Evolutionary conservation across 2,113 vertebrate species (phyloP).

Genomic region (Notiomystis cincta): DNA sequence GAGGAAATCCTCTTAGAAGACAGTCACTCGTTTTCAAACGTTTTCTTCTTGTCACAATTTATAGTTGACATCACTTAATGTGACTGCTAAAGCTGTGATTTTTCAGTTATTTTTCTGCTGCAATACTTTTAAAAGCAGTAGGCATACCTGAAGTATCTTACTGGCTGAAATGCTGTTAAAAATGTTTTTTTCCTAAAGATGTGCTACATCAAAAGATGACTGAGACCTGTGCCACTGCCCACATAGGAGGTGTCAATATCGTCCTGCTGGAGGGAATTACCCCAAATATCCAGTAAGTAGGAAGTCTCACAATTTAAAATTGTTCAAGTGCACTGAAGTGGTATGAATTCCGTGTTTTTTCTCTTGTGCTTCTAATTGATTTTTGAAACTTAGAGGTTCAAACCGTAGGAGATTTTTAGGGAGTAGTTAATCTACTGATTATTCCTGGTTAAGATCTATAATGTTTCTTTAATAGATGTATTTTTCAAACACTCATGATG

Average conservation of each 20-base stretch:
- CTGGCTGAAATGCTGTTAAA: not conserved
- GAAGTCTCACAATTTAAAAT: not conserved
- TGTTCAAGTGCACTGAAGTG: not conserved
- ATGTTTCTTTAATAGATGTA: not conserved
- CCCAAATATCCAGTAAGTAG: slow-evolving; percentile 95
- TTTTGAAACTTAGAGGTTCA: not conserved
- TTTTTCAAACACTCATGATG: not conserved
- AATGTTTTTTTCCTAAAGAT: slow-evolving; percentile 73
- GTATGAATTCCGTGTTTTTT: not conserved
- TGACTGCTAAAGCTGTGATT: not conserved
- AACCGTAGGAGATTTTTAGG: not conserved
- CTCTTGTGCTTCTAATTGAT: not conserved
- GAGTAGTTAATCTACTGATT: not conserved
- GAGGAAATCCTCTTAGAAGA: not conserved
- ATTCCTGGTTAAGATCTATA: not conserved
- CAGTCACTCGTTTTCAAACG: not conserved
- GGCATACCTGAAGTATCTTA: not conserved
- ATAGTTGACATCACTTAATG: not conserved
- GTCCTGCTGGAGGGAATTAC: slow-evolving; percentile 96
- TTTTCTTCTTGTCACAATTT: not conserved
- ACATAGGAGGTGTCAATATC: slow-evolving; percentile 96
- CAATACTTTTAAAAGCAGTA: not conserved
- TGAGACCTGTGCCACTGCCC: slow-evolving; percentile 94
- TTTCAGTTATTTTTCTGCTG: not conserved
- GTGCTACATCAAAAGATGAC: slow-evolving; percentile 99